Evolutionary conservation across 2,888 invertebrate genomes (phyloP), one percentile per base, ranked within the genome.

Genomic region (Trichacis sp.): DNA sequence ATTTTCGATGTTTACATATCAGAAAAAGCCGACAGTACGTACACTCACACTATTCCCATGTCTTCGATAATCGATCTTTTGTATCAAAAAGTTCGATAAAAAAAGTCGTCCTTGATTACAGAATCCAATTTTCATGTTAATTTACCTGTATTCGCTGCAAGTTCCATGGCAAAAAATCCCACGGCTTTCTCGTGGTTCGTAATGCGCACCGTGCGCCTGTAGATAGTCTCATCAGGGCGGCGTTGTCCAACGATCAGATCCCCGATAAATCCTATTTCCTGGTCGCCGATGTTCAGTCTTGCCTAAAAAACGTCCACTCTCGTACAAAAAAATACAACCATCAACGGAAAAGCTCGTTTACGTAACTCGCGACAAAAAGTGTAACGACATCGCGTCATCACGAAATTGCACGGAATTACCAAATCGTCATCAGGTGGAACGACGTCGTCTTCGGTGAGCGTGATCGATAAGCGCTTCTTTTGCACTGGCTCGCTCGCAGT

Each of bases 141-240:
- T 70, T 72, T 57, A 82, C 83, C 82, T 52, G 74, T 74, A n/a
- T 73, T 70, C 24, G 80, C 73, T 15, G 70, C 75, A 11, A 83
- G 51, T 6, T 66, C 73, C 24, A 83, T 60, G 2, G 75, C 64
- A 2, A 74, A 74, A n/a, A 70, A 73, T 55, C 80, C 78, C 15
- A 83, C 73, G 6, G 53, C 57, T 19, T 74, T 71, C 4, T 80
- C 78, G 4, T 82, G 80, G 71, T 83, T 83, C 2, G 74, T 68
- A 52, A 81, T 71, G 52, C 79, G 77, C 17, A 83, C 64, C 2
- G 73, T 67, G 18, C 83, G 78, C 5, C 77, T 75, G 48, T 81
- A 83, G 53, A 82, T 57, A 4, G 74, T 77, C 65, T 83, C 83
- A 52, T 82, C 79, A 6, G 80, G 53, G 30, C 68, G 77, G 54